Percentiles rank a stretch among this genome's conserved stretches.
phyloP scores from a whole-genome alignment of 2,113 vertebrate species.

The Ophthalmolycus amberensis region DNA sequence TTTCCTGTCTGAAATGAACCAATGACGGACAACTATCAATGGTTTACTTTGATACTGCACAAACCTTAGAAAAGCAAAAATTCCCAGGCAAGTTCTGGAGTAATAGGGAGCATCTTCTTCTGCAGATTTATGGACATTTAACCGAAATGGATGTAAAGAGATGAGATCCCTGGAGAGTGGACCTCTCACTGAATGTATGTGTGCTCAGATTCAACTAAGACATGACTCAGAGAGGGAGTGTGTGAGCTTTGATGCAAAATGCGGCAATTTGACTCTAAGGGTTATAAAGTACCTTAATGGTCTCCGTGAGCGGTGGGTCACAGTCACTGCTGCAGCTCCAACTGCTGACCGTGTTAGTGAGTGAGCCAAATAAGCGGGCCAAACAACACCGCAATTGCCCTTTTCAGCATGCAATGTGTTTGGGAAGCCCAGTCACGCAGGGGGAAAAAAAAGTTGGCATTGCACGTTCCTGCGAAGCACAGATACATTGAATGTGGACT shows the following conservation, averaged over 20 bases:
- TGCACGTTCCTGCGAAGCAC: background rate
- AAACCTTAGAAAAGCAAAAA: background rate
- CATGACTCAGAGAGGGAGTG: background rate
- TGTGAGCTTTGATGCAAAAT: background rate
- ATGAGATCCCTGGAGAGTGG: background rate
- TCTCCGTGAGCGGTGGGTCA: background rate
- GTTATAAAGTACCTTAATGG: background rate
- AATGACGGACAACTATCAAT: background rate
- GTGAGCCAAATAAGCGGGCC: background rate
- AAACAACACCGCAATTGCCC: background rate
- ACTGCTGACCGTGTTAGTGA: background rate
- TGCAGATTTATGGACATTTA: background rate
- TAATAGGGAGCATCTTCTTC: background rate
- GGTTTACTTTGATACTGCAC: background rate
- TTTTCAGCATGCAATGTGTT: background rate
- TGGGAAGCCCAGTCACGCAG: background rate
- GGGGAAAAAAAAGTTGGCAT: background rate
- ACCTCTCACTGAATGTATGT: background rate
- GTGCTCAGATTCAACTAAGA: background rate
- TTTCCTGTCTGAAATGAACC: background rate
- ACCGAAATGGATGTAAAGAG: background rate
- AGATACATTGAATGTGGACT: background rate
- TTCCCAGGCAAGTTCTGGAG: background rate
- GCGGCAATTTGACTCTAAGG: background rate
- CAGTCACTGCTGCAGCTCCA: background rate